Base-by-base conservation (phyloP, 2,888 invertebrate species). In the Baccha elongata region DNA sequence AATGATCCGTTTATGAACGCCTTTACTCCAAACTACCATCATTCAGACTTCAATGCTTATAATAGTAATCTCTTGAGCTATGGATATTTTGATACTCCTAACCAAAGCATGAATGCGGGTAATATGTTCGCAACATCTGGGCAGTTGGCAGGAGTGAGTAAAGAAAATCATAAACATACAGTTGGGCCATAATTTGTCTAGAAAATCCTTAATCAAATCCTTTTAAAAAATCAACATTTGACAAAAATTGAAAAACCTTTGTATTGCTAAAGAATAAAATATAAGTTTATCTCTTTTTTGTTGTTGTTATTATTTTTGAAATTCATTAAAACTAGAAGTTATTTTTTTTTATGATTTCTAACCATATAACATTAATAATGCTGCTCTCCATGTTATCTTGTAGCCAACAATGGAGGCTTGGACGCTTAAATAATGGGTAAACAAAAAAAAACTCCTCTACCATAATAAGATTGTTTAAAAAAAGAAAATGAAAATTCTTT, bases 351-450 rank as follows among this genome's bases (percentile, higher is more conserved):
- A 17, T 71, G 52, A 42, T 60, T 83, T 83, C 60, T 68, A 75
- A 75, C n/a, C 67, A 80, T 75, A 21, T 23, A 32, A 53, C 68
- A 76, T 46, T 68, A 83, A 84, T 55, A 74, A 74, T 75, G 64
- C 21, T 83, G 83, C 53, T 74, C 84, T 72, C 76, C 84, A 75
- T 62, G 80, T 85, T 87, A 87, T 87, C 86, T 88, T 91, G 90
- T 91, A 91, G 91, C 91, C 89, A 87, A 88, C 91, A 88, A 89
- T 90, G 91, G 91, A 90, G 88, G 91, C 91, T 91, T 91, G 91
- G 91, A 91, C 90, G 90, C 91, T 91, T 90, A 91, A 91, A 90
- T 91, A 91, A 90, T 89, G 89, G 89, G 90, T 90, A 90, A n/a
- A 90, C 26, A 26, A 26, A 89, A 85, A 35, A 85, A 46, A 85